These are phyloP conservation scores for Apis laboriosa DNA, from an alignment of 1,140 invertebrate species.

Conservation along the genomic window DNA sequence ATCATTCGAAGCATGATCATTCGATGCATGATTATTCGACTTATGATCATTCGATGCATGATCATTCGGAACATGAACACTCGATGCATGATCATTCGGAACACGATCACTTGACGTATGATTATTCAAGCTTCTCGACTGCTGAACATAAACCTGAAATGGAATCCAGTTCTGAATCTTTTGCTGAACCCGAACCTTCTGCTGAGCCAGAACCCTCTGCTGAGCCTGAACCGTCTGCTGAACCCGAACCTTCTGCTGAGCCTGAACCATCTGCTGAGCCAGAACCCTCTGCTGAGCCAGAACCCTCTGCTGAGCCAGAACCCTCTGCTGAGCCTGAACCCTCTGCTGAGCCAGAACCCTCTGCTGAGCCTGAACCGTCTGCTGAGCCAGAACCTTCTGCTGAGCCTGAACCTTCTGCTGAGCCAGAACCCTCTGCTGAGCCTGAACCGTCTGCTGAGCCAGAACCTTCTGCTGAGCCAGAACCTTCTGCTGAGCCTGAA, in stretches of 20 bases:
- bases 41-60: background rate
- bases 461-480: constrained; percentile 65
- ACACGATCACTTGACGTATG: constrained; percentile 14
- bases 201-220: constrained; percentile 61
- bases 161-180: too few relatives aligned
- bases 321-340: constrained; percentile 56
- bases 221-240: constrained; percentile 61
- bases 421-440: constrained; percentile 60
- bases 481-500: constrained; percentile 61
- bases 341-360: constrained; percentile 52
- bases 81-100: background rate
- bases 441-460: constrained; percentile 57
- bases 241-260: constrained; percentile 65
- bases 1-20: background rate
- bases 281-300: constrained; percentile 54
- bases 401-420: constrained; percentile 54
- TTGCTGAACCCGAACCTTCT: constrained; percentile 29
- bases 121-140: constrained; percentile 1
- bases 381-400: constrained; percentile 62
- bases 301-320: constrained; percentile 68
- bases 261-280: constrained; percentile 61
- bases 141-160: constrained; percentile 63
- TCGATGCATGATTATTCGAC: background rate
- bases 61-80: background rate
- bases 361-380: constrained; percentile 64